Base-by-base conservation (phyloP, 2,113 vertebrate genomes). In the Hydrolagus affinis region DNA sequence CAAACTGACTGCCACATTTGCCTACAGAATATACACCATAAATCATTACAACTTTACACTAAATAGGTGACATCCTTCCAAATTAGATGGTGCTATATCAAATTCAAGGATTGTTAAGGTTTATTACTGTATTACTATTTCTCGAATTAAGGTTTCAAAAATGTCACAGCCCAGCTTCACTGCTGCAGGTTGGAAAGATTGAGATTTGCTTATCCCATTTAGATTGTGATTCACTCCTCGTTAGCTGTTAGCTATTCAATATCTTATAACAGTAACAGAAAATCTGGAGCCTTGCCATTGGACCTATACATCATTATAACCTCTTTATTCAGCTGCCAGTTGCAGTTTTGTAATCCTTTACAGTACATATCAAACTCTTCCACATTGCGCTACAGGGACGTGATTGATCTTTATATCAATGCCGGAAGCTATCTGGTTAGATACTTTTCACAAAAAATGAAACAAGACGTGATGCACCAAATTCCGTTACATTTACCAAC, bases 181-280 rank as follows among this genome's bases (percentile, higher is more conserved):
- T 28, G 8, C 2, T 74, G 66, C 17, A 12, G 4, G 14, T 68
- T 68, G 1, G 69, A n/a, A n/a, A 70, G 56, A 21, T 76, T 30
- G 21, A 78, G 11, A 14, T 78, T 25, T 60, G 75, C 60, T 60
- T 78, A n/a, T 78, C 75, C 57, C 75, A 78, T 62, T 60, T 25
- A 77, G 32, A 77, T n/a, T 77, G 59, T 4, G 8, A 1, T 15
- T 23, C 57, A 77, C 19, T 44, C 21, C 1, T 11, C 4, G 2
- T 23, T 78, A 60, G 44, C 44, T 3, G 44, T 62, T 23, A 28
- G n/a, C 11, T 7, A 59, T 62, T 19, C 17, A 44, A 9, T 30
- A 15, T 21, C 30, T 10, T 56, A 28, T 1, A 44, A 44, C 0
- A 60, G 56, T 77, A 17, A 60, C 75, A 44, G 9, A 44, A 21